phyloP scores from a whole-genome alignment of 2,797 vertebrate species.

The Petrocephalus sullivani region DNA sequence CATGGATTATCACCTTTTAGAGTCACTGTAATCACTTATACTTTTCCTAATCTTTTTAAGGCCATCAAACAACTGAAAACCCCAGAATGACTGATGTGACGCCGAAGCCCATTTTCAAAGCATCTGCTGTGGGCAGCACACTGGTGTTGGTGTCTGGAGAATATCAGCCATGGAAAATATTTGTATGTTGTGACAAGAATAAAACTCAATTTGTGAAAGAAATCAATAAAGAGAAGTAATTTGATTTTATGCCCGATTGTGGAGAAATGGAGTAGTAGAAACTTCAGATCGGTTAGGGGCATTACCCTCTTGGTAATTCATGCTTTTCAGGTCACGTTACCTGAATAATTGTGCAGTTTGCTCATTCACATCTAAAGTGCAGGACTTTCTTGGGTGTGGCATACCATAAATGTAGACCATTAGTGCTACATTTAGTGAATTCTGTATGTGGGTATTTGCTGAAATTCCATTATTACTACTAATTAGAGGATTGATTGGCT shows the following conservation, averaged over 20 bases:
- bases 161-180: neutral
- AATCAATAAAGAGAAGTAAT: neutral
- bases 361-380: neutral
- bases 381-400: neutral
- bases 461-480: too few species aligned
- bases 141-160: neutral
- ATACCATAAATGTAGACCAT: neutral
- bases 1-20: neutral
- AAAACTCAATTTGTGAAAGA: neutral
- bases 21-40: neutral
- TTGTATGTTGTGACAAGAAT: neutral
- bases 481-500: too few species aligned
- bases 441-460: too few species aligned
- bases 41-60: slow-evolving; percentile 41
- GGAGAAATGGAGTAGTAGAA: neutral
- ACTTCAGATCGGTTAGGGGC: neutral
- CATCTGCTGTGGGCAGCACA: neutral
- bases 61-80: slow-evolving; percentile 70
- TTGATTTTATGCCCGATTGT: neutral
- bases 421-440: neutral
- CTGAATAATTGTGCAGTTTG: neutral
- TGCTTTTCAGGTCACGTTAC: neutral
- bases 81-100: slow-evolving; percentile 27
- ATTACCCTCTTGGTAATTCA: neutral
- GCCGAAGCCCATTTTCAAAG: neutral